Evolutionary conservation across 2,888 invertebrate species (phyloP), one percentile per base, ranked within the genome.

Genomic region (Trimorus sp.): DNA sequence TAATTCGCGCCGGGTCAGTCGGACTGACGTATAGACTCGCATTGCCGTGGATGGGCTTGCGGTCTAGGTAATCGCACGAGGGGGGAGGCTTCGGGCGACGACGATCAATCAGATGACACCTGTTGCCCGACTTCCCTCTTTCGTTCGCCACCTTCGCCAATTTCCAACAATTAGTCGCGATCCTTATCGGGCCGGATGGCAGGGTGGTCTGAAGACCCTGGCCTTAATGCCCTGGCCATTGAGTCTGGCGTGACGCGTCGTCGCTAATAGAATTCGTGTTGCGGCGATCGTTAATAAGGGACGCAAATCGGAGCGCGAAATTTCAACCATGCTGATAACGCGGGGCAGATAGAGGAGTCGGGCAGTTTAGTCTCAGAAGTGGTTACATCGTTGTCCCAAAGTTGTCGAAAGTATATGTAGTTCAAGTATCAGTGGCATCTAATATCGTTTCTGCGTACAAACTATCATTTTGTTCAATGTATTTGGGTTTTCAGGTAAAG

Each of bases 71-170:
- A 90, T 89, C 87, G 89, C 84, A 84, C 82, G 84, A 79, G 84
- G 88, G 86, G 86, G 79, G 83, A 87, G 69, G 86, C 85, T 88
- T 87, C 85, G 87, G 89, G 88, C 88, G 86, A 89, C 88, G 88
- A 87, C 90, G 90, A 91, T 91, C 91, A 91, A 91, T 91, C 91
- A 91, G 91, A 90, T 90, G 91, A 91, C 91, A 91, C 91, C 91
- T 91, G 91, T 91, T 91, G 91, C 91, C 89, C 85, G 78, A 85
- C 84, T 88, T 88, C 88, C 88, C 88, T 89, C 88, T 87, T 85
- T 88, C 89, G 86, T 89, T 89, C 87, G 86, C 87, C 88, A 89
- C 90, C 89, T 91, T 89, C 88, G 86, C 87, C 89, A 89, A 90
- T 90, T 90, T 89, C 86, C 89, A 89, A 89, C 90, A 91, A 91